phyloP scores from a whole-genome alignment of 2,113 vertebrate species.

The Amphiprion percula region DNA sequence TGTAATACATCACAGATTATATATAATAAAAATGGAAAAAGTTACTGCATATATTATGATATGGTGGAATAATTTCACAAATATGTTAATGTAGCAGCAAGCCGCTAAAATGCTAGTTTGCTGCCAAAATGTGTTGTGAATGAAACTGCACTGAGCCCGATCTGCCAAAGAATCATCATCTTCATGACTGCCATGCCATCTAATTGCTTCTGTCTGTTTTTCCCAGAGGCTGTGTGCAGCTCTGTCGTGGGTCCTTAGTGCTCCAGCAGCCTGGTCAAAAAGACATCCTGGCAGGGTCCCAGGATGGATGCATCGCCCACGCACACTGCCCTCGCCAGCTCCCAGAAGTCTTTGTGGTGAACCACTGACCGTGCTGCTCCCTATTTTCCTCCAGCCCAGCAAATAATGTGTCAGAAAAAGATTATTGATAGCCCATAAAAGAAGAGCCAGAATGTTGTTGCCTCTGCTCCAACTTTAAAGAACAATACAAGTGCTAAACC shows the following conservation, averaged over 20 bases:
- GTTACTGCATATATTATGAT: slow-evolving; percentile 26
- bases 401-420: slow-evolving; percentile 85
- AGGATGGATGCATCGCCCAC: slow-evolving; percentile 80
- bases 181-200: slow-evolving; percentile 83
- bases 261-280: slow-evolving; percentile 71
- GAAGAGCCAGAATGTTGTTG: slow-evolving; percentile 78
- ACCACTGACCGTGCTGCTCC: slow-evolving; percentile 87
- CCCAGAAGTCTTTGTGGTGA: slow-evolving; percentile 81
- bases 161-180: slow-evolving; percentile 77
- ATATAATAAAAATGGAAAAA: neutral
- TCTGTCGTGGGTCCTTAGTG: slow-evolving; percentile 84
- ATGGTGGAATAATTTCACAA: slow-evolving; percentile 21
- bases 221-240: slow-evolving; percentile 84
- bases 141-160: slow-evolving; percentile 28
- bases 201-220: slow-evolving; percentile 75
- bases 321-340: slow-evolving; percentile 79
- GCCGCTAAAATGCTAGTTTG: slow-evolving; percentile 20
- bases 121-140: slow-evolving; percentile 21
- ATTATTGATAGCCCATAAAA: slow-evolving; percentile 82
- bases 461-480: slow-evolving; percentile 66
- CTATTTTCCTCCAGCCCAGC: slow-evolving; percentile 79
- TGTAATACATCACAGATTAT: slow-evolving; percentile 3
- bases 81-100: slow-evolving; percentile 15
- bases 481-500: slow-evolving; percentile 82
- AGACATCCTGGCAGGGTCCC: slow-evolving; percentile 84